Base-by-base conservation (phyloP, 2,888 invertebrate genomes). In the Sepiola atlantica region DNA sequence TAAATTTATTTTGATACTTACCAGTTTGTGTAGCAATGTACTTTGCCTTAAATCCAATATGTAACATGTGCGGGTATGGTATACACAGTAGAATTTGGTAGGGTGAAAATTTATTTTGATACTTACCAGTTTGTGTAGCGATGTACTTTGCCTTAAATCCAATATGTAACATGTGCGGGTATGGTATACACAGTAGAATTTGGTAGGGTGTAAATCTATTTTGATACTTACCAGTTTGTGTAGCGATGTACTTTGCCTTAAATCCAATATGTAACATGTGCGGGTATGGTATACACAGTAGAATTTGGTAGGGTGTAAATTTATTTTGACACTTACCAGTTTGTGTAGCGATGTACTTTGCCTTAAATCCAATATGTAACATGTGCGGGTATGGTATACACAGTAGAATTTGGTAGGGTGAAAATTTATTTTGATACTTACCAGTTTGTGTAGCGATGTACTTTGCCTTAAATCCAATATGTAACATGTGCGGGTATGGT, bases 281-380 rank as follows among this genome's bases (percentile, higher is more conserved):
- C 45, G 8, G 8, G 45, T 45, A 45, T 45, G 45, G 8, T 8
- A 45, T 2, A 45, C 8, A 45, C 8, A 8, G 8, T 45, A 45
- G 45, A 45, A 45, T 45, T 45, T 45, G 45, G 45, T 45, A 45
- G 2, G 45, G 8, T 45, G 45, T 45, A 8, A 61, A 12, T 77
- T 16, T 32, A 0, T 55, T 55, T 54, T 54, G 28, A n/a, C 54
- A 92, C 92, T 35, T 55, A 92, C 92, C 92, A 18, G 55, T 55
- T 28, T 92, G 45, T 92, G 92, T n/a, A 92, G 92, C 45, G 14
- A 92, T n/a, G 32, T 55, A 92, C 28, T 92, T 45, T 0, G 92
- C 92, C 3, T 92, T 92, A 55, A 92, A 92, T 55, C 92, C 92
- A n/a, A 92, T 55, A 92, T 92, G n/a, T n/a, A n/a, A n/a, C n/a